These are phyloP conservation scores for Paratrypauchen microcephalus DNA, from an alignment of 2,797 vertebrate species.

Conservation along the genomic window DNA sequence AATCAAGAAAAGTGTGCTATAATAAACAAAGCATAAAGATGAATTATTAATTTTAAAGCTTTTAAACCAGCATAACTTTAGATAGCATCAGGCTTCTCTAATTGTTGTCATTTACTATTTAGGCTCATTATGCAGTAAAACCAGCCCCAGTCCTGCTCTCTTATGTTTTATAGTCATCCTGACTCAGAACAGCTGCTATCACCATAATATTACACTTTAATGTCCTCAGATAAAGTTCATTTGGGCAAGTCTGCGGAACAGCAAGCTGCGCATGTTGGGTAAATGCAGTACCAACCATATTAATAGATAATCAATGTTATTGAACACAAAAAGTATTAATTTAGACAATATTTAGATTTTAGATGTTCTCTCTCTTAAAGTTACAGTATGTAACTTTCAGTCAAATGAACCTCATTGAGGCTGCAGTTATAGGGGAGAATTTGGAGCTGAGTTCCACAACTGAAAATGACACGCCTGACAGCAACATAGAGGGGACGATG, in stretches of 20 bases:
- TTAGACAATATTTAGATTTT: too few relatives aligned
- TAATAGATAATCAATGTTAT: too few relatives aligned
- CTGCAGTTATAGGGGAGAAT: too few relatives aligned
- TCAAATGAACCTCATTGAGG: too few relatives aligned
- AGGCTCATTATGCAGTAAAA: slow-evolving; percentile 13
- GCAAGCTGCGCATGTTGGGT: too few relatives aligned
- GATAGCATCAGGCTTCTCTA: slow-evolving; percentile 13
- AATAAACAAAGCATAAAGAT: slow-evolving; percentile 23
- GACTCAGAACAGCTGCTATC: slow-evolving; percentile 6
- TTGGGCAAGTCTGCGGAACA: neutral
- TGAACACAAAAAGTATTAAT: too few relatives aligned
- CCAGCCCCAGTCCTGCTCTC: neutral
- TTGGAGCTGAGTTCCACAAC: too few relatives aligned
- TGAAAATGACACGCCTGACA: too few relatives aligned
- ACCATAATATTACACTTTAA: slow-evolving; percentile 5
- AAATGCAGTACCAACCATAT: too few relatives aligned
- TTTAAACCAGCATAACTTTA: neutral
- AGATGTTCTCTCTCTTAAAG: too few relatives aligned
- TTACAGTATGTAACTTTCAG: too few relatives aligned
- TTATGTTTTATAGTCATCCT: slow-evolving; percentile 3
- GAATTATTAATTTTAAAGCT: slow-evolving; percentile 17
- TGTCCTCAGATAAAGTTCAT: neutral
- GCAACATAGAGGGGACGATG: too few relatives aligned
- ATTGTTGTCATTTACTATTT: slow-evolving; percentile 11
- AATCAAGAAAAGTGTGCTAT: slow-evolving; percentile 13